Conservation (phyloP, 1,140 invertebrate species). For the Ceratosolen solmsi region DNA sequence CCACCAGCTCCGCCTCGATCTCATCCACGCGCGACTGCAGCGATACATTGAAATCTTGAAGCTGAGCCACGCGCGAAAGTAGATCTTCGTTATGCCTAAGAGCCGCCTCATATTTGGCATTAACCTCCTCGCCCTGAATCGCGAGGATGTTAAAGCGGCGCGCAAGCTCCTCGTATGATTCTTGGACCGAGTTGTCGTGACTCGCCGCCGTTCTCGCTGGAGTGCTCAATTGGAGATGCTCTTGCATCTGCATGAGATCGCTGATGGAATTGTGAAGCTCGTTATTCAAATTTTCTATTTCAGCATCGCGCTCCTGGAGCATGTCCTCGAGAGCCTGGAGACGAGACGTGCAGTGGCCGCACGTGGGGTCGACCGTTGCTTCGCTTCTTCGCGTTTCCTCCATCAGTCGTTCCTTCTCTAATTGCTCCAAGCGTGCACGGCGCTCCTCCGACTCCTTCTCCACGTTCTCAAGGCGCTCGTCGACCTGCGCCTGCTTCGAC, state of each 20-base stretch:
- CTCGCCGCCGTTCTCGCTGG: conserved; percentile 52
- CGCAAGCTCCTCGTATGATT: conserved; percentile 60
- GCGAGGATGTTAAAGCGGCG: conserved; percentile 68
- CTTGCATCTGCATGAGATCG: conserved; percentile 66
- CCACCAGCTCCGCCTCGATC: background rate
- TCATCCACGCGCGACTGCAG: conserved; percentile 43
- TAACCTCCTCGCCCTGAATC: conserved; percentile 75
- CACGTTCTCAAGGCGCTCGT: conserved; percentile 66
- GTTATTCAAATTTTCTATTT: conserved; percentile 81
- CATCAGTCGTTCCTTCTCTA: conserved; percentile 57
- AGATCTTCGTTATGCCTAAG: conserved; percentile 76
- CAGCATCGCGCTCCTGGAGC: conserved; percentile 81
- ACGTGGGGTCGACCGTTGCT: conserved; percentile 56
- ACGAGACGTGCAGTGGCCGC: conserved; percentile 60
- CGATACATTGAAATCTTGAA: conserved; percentile 69
- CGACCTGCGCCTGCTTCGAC: conserved; percentile 66
- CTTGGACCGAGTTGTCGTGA: conserved; percentile 53
- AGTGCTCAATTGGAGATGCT: conserved; percentile 60
- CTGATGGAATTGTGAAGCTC: conserved; percentile 79
- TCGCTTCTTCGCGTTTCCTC: conserved; percentile 37
- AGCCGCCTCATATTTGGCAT: conserved; percentile 73
- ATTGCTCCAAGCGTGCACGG: conserved; percentile 57
- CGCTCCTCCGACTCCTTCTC: conserved; percentile 67
- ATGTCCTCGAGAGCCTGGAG: conserved; percentile 75
- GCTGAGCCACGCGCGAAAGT: conserved; percentile 69